Evolutionary conservation across 2,113 vertebrate species (phyloP).

Genomic region (Lagenorhynchus albirostris): DNA sequence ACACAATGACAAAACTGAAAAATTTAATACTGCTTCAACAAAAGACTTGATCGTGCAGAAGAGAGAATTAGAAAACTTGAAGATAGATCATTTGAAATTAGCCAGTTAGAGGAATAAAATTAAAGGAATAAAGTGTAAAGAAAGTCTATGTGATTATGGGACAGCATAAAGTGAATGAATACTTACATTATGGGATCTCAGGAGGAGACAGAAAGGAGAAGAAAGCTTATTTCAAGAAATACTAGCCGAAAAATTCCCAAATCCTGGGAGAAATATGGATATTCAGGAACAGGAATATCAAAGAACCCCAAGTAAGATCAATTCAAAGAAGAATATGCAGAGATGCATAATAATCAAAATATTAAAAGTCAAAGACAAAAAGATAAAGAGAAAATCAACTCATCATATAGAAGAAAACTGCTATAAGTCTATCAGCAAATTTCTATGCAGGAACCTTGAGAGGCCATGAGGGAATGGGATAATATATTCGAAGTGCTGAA

Average conservation of each 20-base stretch:
- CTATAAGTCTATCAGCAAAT: background rate
- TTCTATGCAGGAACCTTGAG: background rate
- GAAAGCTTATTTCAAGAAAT: background rate
- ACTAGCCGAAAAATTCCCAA: background rate
- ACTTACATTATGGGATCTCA: background rate
- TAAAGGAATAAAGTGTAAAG: background rate
- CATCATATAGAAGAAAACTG: background rate
- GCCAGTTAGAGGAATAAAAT: background rate
- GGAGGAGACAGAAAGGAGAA: background rate
- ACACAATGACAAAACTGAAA: background rate
- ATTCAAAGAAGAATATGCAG: background rate
- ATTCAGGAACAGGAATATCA: background rate
- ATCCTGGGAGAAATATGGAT: background rate
- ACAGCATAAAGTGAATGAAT: background rate
- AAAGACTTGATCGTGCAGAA: background rate
- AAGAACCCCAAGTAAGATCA: background rate
- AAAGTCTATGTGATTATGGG: background rate
- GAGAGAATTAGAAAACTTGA: background rate
- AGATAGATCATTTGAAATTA: background rate
- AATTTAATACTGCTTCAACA: background rate
- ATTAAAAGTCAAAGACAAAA: background rate
- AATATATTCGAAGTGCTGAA: background rate
- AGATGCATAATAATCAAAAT: background rate
- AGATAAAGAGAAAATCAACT: background rate
- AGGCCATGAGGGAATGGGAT: background rate